A percentile compares a stretch with the other conserved stretches of the same genome.
Conservation (phyloP, 2,113 vertebrate genomes). For the Hemiprocne comata region DNA sequence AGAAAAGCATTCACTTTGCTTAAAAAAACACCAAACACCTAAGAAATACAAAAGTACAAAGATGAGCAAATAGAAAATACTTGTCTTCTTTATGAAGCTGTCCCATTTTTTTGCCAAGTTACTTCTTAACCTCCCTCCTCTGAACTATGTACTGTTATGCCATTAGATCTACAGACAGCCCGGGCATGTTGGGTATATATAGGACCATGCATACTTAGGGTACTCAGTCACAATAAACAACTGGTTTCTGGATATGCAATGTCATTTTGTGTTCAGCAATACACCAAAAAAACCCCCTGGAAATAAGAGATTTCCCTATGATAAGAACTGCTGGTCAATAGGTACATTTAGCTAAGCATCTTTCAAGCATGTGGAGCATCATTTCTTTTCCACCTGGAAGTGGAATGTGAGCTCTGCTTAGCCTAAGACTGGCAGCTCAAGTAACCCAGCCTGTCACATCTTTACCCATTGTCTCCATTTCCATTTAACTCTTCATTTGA, state of each 20-base stretch:
- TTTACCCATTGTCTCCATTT: not conserved
- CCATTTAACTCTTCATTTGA: not conserved
- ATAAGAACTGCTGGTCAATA: not conserved
- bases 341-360: not conserved
- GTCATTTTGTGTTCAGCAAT: not conserved
- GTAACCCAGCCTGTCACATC: not conserved
- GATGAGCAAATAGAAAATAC: not conserved
- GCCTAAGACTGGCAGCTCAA: not conserved
- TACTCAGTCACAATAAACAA: not conserved
- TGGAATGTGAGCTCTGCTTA: not conserved
- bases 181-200: not conserved
- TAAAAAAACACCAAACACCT: not conserved
- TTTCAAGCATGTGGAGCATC: not conserved
- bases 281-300: not conserved
- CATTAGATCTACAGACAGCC: not conserved
- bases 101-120: not conserved
- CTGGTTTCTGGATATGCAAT: not conserved
- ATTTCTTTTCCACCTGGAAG: not conserved
- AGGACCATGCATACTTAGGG: not conserved
- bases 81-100: not conserved
- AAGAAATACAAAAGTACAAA: not conserved
- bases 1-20: not conserved
- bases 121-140: not conserved
- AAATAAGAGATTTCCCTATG: not conserved
- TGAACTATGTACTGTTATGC: not conserved